These are phyloP conservation scores for Brachycybe producta DNA, from an alignment of 2,888 invertebrate genomes.

Conservation along the genomic window DNA sequence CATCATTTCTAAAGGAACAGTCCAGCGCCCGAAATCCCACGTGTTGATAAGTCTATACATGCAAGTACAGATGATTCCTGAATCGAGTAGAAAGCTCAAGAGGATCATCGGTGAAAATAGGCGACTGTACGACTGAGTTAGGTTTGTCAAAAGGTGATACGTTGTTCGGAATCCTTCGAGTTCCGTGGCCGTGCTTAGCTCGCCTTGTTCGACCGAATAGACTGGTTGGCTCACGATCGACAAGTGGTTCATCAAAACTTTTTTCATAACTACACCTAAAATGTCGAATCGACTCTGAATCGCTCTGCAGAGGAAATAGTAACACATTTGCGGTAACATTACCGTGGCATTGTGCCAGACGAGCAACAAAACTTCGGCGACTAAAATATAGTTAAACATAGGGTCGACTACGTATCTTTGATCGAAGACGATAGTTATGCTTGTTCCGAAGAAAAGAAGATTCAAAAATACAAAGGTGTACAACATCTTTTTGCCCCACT, in stretches of 20 bases:
- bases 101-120: slow-evolving; percentile 11
- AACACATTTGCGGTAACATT: slow-evolving; percentile 6
- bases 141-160: slow-evolving; percentile 10
- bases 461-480: background rate
- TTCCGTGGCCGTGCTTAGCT: slow-evolving; percentile 9
- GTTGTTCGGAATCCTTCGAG: slow-evolving; percentile 8
- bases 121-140: slow-evolving; percentile 9
- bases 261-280: background rate
- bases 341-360: slow-evolving; percentile 11
- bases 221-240: background rate
- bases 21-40: slow-evolving; percentile 9
- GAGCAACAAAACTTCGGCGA: background rate
- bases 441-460: slow-evolving; percentile 8
- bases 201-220: background rate
- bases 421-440: slow-evolving; percentile 8
- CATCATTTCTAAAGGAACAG: slow-evolving; percentile 11
- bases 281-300: slow-evolving; percentile 8
- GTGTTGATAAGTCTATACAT: slow-evolving; percentile 14
- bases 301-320: slow-evolving; percentile 12
- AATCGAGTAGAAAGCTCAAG: slow-evolving; percentile 10
- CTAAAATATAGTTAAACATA: background rate
- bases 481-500: slow-evolving; percentile 7
- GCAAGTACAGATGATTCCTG: slow-evolving; percentile 13
- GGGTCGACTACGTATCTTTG: slow-evolving; percentile 3
- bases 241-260: background rate